These are phyloP conservation scores for Strigamia transsilvanica DNA, from an alignment of 2,888 invertebrate species.

Conservation along the genomic window DNA sequence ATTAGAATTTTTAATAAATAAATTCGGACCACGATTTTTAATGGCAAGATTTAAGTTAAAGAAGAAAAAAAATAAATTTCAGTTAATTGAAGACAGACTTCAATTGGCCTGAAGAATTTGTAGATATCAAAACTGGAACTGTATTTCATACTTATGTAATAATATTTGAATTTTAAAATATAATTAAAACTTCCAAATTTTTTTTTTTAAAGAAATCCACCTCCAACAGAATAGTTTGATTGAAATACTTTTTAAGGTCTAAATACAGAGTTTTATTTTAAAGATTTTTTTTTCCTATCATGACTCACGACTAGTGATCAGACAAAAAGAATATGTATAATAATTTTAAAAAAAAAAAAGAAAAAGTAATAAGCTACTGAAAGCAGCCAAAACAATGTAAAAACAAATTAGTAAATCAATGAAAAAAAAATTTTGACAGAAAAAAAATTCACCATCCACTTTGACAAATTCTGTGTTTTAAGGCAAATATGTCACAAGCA, in stretches of 20 bases:
- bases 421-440: background rate
- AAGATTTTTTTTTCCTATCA: background rate
- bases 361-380: constrained; percentile 1
- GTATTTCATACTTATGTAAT: background rate
- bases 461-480: background rate
- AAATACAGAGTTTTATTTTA: background rate
- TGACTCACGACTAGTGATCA: constrained; percentile 3
- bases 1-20: background rate
- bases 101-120: background rate
- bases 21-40: background rate
- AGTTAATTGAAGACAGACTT: background rate
- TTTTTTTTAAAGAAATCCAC: background rate
- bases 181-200: background rate
- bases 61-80: background rate
- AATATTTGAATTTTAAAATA: background rate
- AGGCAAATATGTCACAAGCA: constrained; percentile 8
- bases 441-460: background rate
- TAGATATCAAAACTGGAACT: background rate
- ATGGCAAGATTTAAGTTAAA: background rate
- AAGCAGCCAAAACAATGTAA: constrained; percentile 1
- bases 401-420: background rate
- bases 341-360: background rate
- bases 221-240: background rate
- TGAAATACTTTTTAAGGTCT: background rate
- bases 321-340: background rate